Evolutionary conservation across 1,140 invertebrate species (phyloP).

Genomic region (Brachionus sp.): DNA sequence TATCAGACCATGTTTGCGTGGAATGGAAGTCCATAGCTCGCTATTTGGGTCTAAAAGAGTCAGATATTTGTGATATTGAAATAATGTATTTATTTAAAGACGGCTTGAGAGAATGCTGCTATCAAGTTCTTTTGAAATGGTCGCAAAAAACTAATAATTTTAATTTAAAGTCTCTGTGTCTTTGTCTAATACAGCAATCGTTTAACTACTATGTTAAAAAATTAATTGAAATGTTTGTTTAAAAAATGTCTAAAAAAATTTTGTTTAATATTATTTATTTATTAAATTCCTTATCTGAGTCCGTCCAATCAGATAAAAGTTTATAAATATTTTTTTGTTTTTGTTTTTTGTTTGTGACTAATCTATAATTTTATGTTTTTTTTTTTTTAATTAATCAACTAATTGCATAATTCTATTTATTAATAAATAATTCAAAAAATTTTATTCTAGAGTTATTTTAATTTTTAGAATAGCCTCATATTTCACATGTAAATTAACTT

Average conservation of each 20-base stretch:
- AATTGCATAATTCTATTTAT: too few relatives aligned
- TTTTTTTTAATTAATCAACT: too few relatives aligned
- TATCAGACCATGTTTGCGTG: neutral
- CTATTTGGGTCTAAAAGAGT: slow-evolving; percentile 5
- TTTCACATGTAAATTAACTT: too few relatives aligned
- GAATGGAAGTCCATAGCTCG: slow-evolving; percentile 41
- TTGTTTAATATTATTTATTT: neutral
- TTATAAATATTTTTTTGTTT: neutral
- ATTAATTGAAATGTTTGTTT: neutral
- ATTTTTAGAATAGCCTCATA: too few relatives aligned
- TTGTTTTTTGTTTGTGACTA: too few relatives aligned
- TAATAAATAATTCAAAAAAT: too few relatives aligned
- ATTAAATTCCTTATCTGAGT: slow-evolving; percentile 5
- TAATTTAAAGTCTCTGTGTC: neutral
- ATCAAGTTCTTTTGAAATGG: slow-evolving; percentile 21
- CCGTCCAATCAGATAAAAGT: neutral
- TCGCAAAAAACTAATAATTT: neutral
- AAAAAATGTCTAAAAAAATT: too few relatives aligned
- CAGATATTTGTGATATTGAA: slow-evolving; percentile 20
- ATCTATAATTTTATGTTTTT: too few relatives aligned
- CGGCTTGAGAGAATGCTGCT: slow-evolving; percentile 43
- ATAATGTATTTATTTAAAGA: neutral
- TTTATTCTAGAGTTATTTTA: too few relatives aligned
- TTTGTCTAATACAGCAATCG: neutral
- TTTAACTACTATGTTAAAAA: slow-evolving; percentile 38